Base-by-base conservation (phyloP, 1,140 invertebrate species). In the Drosophila ambigua region DNA sequence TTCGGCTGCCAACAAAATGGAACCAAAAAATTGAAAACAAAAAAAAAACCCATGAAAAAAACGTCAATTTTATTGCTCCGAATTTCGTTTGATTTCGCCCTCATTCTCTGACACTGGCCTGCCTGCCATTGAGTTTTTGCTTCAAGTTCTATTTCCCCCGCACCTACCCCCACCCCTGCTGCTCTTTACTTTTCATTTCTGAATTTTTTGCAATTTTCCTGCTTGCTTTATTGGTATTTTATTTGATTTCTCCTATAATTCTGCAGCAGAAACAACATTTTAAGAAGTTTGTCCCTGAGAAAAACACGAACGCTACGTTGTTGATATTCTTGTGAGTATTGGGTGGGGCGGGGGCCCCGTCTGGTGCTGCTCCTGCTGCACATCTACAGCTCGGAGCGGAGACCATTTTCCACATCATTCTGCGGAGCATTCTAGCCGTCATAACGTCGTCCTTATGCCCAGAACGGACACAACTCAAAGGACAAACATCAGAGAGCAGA, bases 201-300 rank as follows among this genome's bases (percentile, higher is more conserved):
- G 26, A 76, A 68, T 65, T 65, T 78, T 82, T 74, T 63, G 41
- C 55, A 57, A 53, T 77, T 79, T 88, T 74, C 57, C 41, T 63
- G 39, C 35, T 52, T 31, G 43, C 60, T 72, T 63, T 58, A 76
- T 88, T 82, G 72, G 76, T 73, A 61, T 80, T 85, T 81, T 67
- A 74, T 81, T 76, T 60, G 73, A 77, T 87, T 75, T 88, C 79
- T 72, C 35, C 72, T 72, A 88, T 89, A 87, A 88, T 87, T 88
- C 72, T 63, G 71, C 77, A 77, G 53, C 66, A 65, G 31, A 23
- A 67, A 55, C 44, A 64, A 73, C 62, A 65, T 85, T 88, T 85
- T 85, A 85, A 85, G 82, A 85, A 85, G 78, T 88, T 87, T 88
- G 77, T 63, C 72, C 51, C 60, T 79, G 79, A 66, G 64, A 50